A percentile compares a stretch with the other conserved stretches of the same genome.
These are phyloP conservation scores for Thecocarcelia acutangulata DNA, from an alignment of 2,888 invertebrate genomes.

Conservation along the genomic window DNA sequence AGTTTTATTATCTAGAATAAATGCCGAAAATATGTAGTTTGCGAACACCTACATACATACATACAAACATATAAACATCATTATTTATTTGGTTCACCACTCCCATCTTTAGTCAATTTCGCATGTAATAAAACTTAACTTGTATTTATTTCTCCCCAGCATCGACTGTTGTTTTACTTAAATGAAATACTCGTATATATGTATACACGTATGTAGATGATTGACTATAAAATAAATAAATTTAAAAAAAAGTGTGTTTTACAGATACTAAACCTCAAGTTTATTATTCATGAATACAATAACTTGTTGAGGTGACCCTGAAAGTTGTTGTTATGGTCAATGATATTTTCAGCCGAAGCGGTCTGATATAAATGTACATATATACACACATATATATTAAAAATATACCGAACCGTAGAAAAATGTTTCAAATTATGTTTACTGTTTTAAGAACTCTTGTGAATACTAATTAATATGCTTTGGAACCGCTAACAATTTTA, in stretches of 20 bases:
- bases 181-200: constrained; percentile 6
- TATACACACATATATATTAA: background rate
- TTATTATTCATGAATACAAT: constrained; percentile 52
- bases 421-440: constrained; percentile 20
- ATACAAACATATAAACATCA: too few relatives aligned
- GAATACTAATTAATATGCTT: constrained; percentile 5
- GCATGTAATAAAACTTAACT: background rate
- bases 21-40: too few relatives aligned
- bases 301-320: constrained; percentile 63
- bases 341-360: constrained; percentile 58
- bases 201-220: constrained; percentile 8
- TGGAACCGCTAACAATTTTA: background rate
- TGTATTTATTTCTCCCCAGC: constrained; percentile 5
- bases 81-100: too few relatives aligned
- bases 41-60: too few relatives aligned
- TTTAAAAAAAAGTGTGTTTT: constrained; percentile 22
- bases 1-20: too few relatives aligned
- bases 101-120: too few relatives aligned
- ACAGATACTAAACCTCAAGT: constrained; percentile 43
- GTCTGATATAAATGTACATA: constrained; percentile 37
- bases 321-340: constrained; percentile 67
- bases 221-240: constrained; percentile 44
- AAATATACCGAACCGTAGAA: background rate
- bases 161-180: constrained; percentile 16
- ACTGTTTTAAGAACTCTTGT: constrained; percentile 36